Percentiles rank a stretch among this genome's conserved stretches.
These are phyloP conservation scores for Micronisus gabar DNA, from an alignment of 2,113 vertebrate genomes.

Conservation along the genomic window DNA sequence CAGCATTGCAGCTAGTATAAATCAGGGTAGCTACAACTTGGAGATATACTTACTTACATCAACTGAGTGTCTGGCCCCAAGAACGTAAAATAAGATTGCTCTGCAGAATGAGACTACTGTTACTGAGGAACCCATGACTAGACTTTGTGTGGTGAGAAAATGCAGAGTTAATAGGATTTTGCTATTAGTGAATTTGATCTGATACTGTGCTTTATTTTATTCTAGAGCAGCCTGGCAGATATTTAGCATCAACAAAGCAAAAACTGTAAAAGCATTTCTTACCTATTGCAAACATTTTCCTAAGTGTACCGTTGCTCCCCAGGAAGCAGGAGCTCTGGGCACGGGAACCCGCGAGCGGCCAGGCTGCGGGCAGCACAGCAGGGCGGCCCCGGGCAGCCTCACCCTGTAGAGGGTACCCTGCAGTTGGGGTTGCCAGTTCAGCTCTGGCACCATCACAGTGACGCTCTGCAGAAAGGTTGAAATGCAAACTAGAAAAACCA, in stretches of 20 bases:
- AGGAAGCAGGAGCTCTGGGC: neutral
- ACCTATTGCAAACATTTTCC: neutral
- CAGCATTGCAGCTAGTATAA: neutral
- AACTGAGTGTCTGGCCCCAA: neutral
- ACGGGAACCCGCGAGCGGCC: neutral
- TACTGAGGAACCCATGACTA: slow-evolving; percentile 51
- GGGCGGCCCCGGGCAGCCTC: neutral
- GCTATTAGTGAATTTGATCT: slow-evolving; percentile 61
- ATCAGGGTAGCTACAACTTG: neutral
- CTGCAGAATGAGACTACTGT: slow-evolving; percentile 47
- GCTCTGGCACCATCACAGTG: neutral
- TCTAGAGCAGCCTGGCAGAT: slow-evolving; percentile 14
- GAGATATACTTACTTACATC: neutral
- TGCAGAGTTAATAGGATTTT: slow-evolving; percentile 69
- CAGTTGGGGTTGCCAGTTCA: neutral
- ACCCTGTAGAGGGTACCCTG: neutral
- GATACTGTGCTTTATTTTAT: slow-evolving; percentile 40
- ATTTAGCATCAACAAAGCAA: slow-evolving; percentile 40
- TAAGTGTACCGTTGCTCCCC: fast-evolving
- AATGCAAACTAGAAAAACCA: neutral
- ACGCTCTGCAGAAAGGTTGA: neutral
- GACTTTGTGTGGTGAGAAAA: slow-evolving; percentile 65
- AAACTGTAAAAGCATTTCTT: neutral
- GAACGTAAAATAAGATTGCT: slow-evolving; percentile 52
- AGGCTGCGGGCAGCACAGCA: neutral